A percentile compares a stretch with the other conserved stretches of the same genome.
Conservation (phyloP, 2,888 invertebrate species). For the Xestia c-nigrum region DNA sequence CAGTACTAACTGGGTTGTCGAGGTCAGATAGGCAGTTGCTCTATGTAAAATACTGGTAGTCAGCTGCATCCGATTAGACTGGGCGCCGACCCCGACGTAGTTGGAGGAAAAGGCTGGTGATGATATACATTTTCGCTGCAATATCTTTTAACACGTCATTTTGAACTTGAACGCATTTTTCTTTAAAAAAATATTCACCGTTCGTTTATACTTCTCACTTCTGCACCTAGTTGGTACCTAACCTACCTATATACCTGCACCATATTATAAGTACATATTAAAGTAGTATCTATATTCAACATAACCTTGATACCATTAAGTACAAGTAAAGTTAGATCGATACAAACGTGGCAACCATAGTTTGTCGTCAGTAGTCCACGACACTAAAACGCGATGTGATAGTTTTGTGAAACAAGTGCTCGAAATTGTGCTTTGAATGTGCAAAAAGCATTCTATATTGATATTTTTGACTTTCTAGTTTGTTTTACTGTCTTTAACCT, state of each 20-base stretch:
- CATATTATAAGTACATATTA: not conserved
- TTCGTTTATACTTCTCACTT: not conserved
- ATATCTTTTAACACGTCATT: too few relatives aligned
- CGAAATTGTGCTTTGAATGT: constrained; percentile 13
- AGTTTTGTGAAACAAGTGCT: constrained; percentile 46
- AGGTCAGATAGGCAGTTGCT: too few relatives aligned
- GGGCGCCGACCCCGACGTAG: too few relatives aligned
- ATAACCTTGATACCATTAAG: constrained; percentile 51
- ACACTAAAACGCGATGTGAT: constrained; percentile 44
- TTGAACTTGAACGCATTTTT: too few relatives aligned
- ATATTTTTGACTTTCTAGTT: not conserved
- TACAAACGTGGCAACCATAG: constrained; percentile 56
- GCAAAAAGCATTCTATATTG: constrained; percentile 8
- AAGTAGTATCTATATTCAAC: not conserved
- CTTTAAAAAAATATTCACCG: too few relatives aligned
- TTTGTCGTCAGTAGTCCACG: constrained; percentile 22
- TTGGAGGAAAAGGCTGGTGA: too few relatives aligned
- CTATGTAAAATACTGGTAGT: too few relatives aligned
- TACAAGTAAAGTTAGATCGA: constrained; percentile 53
- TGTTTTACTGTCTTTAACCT: constrained; percentile 3
- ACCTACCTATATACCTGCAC: not conserved
- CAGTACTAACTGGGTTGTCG: too few relatives aligned
- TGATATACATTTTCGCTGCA: too few relatives aligned
- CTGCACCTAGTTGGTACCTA: constrained; percentile 4
- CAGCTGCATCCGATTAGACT: too few relatives aligned